Evolutionary conservation across 2,888 invertebrate species (phyloP), one percentile per base, ranked within the genome.

Genomic region (Drosophila mercatorum): DNA sequence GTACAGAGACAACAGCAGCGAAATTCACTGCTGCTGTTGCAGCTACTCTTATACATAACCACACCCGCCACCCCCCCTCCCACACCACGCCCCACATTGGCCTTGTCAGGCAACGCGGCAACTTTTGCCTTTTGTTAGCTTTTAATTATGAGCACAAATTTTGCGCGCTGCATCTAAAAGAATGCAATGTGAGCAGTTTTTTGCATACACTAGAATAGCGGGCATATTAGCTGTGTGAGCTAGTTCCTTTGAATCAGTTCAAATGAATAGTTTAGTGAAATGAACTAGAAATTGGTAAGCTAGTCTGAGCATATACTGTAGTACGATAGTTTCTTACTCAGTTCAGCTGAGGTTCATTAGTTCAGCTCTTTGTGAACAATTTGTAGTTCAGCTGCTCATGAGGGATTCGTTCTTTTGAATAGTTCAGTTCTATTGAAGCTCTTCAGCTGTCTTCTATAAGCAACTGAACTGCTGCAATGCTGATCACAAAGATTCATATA

Each of bases 121-220:
- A 70, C 64, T 78, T 81, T 81, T 80, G 73, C 68, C 80, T 83
- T 82, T 88, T 88, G 91, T 90, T 88, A 88, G 89, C 88, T 91
- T 91, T 91, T 91, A 91, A 91, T 91, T 90, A 89, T 85, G 78
- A 80, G 73, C 67, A 76, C 78, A 83, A 84, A 67, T 83, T 78
- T 78, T 57, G 72, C 72, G 70, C 70, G 56, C 56, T 73, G 72
- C 59, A 47, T 47, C 66, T 49, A 51, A 67, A 70, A 77, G 75
- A 80, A 70, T 80, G 84, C 84, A 67, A 64, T 69, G 69, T 62
- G 61, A 68, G 89, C 84, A 78, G 53, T 82, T 85, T 88, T 71
- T 49, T 31, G 17, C 11, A 40, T 46, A 17, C 47, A 4, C 34
- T 14, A 0, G 7, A n/a, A 40, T 17, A 17, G 5, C 5, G 41